These are phyloP conservation scores for Sylvietta virens DNA, from an alignment of 2,113 vertebrate species.

Conservation along the genomic window DNA sequence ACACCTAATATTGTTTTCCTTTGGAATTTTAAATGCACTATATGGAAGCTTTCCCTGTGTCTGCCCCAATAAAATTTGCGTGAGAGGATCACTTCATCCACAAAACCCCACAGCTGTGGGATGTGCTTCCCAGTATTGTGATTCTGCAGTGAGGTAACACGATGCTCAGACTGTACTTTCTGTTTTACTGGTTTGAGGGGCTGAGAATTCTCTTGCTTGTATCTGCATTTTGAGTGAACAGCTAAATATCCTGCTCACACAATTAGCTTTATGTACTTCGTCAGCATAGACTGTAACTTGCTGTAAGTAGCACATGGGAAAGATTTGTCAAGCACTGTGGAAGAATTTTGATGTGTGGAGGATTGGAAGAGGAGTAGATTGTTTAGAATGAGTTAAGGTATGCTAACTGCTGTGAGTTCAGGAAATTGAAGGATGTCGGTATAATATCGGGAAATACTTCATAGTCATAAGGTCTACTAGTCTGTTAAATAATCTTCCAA, in stretches of 20 bases:
- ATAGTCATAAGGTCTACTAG: background rate
- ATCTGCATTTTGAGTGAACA: background rate
- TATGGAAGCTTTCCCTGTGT: background rate
- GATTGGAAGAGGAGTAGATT: background rate
- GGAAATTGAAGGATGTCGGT: background rate
- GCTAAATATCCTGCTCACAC: background rate
- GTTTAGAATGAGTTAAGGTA: background rate
- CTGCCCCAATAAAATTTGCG: background rate
- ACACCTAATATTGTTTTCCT: background rate
- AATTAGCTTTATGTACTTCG: background rate
- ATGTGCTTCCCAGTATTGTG: background rate
- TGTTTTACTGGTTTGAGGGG: background rate
- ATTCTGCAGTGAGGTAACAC: background rate
- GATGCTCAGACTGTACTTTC: background rate
- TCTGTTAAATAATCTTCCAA: conserved; percentile 21
- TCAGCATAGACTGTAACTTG: background rate
- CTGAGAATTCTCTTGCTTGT: background rate
- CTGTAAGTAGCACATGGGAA: background rate
- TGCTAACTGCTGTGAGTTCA: background rate
- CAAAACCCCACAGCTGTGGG: background rate
- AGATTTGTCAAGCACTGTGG: background rate
- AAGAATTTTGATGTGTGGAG: background rate
- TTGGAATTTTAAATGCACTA: background rate
- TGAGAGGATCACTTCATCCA: accelerated
- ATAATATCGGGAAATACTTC: background rate